Percentiles rank a stretch among this genome's conserved stretches.
These are phyloP conservation scores for Pipistrellus pipistrellus DNA, from an alignment of 2,797 vertebrate genomes.

Conservation along the genomic window DNA sequence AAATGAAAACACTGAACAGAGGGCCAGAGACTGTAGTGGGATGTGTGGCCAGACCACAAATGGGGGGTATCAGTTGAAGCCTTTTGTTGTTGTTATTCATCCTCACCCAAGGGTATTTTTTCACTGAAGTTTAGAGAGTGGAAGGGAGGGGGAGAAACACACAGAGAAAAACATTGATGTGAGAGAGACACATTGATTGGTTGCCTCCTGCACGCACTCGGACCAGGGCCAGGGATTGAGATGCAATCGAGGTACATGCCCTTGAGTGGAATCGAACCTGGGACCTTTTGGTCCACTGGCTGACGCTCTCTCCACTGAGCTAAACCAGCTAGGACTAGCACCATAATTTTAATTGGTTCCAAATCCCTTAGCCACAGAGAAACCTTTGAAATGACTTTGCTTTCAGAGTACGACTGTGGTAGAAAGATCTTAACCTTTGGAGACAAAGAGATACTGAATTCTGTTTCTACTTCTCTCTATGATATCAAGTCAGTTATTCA, in stretches of 20 bases:
- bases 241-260: neutral
- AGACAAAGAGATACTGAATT: neutral
- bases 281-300: neutral
- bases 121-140: neutral
- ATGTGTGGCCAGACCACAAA: neutral
- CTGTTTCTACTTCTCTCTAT: neutral
- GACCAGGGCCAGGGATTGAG: neutral
- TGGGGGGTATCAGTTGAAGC: conserved; percentile 2
- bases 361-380: neutral
- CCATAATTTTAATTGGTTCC: neutral
- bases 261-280: neutral
- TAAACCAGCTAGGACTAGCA: neutral
- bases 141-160: neutral
- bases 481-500: neutral
- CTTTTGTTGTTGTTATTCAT: neutral
- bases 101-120: neutral
- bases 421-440: neutral
- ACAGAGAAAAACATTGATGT: neutral
- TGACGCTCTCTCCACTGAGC: neutral
- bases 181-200: neutral
- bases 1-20: conserved; percentile 69
- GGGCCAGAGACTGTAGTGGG: conserved; percentile 46
- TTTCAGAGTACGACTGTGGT: neutral
- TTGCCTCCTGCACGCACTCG: neutral
- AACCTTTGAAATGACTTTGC: neutral